Conservation (phyloP, 1,140 invertebrate genomes). For the Protaetia brevitarsis region DNA sequence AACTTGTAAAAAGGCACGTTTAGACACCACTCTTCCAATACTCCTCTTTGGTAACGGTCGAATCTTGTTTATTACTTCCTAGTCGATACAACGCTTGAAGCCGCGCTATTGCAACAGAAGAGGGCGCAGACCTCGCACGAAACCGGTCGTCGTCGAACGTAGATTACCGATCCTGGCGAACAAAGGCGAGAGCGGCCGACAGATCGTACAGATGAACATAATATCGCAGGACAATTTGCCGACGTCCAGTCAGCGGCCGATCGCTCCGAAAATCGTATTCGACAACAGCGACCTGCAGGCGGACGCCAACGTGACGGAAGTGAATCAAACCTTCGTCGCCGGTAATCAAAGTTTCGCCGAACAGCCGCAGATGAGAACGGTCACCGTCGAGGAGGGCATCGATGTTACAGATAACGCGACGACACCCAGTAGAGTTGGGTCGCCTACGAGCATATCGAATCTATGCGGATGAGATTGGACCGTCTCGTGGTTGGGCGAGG, state of each 20-base stretch:
- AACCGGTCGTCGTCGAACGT: conserved; percentile 59
- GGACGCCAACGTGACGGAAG: neutral
- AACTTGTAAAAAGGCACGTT: neutral
- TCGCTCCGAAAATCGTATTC: conserved; percentile 14
- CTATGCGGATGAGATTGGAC: conserved; percentile 41
- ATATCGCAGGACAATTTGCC: conserved; percentile 37
- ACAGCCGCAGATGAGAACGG: conserved; percentile 6
- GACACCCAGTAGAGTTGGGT: conserved; percentile 30
- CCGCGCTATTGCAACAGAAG: conserved; percentile 53
- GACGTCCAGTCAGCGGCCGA: neutral
- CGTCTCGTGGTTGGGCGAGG: conserved; percentile 26
- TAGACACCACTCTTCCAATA: too few relatives aligned
- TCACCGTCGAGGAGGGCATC: neutral
- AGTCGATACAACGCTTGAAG: conserved; percentile 42
- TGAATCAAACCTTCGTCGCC: neutral
- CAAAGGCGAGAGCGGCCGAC: conserved; percentile 43
- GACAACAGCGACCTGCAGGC: neutral
- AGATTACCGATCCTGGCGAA: conserved; percentile 55
- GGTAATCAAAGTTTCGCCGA: neutral
- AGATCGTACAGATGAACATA: conserved; percentile 48
- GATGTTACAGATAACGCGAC: conserved; percentile 32
- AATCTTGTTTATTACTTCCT: conserved; percentile 27
- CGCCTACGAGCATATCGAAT: conserved; percentile 42
- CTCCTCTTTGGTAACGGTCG: too few relatives aligned
- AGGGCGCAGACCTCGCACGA: conserved; percentile 49